Percentiles rank a stretch among this genome's conserved stretches.
phyloP scores from a whole-genome alignment of 2,113 vertebrate genomes.

The Pelecanoides urinatrix region DNA sequence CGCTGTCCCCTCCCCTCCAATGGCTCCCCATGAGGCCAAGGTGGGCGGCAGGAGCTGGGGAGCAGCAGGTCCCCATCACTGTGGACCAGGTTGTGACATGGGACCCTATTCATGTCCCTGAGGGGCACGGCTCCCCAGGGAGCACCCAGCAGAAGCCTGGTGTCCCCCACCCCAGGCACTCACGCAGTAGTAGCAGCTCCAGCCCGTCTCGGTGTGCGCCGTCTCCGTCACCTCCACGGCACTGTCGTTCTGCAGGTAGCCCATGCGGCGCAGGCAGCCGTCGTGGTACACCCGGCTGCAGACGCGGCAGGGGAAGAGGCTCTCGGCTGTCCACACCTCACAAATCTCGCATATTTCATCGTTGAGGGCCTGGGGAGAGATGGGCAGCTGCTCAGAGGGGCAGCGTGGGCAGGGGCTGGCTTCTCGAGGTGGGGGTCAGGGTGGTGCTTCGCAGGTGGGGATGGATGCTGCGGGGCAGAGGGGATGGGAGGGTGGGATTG shows the following conservation, averaged over 20 bases:
- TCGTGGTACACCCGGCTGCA: slow-evolving; percentile 94
- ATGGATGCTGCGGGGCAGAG: background rate
- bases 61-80: background rate
- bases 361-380: slow-evolving; percentile 75
- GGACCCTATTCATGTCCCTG: accelerated
- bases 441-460: background rate
- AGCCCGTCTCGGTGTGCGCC: slow-evolving; percentile 87
- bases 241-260: slow-evolving; percentile 83
- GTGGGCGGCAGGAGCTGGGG: background rate
- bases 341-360: slow-evolving; percentile 97
- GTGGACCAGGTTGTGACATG: background rate
- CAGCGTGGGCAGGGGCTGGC: background rate
- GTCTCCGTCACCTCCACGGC: slow-evolving; percentile 84
- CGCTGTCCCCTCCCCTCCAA: background rate
- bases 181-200: slow-evolving; percentile 98
- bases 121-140: background rate
- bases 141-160: background rate
- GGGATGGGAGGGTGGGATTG: background rate
- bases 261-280: slow-evolving; percentile 92
- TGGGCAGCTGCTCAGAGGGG: background rate
- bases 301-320: slow-evolving; percentile 89
- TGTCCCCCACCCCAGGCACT: slow-evolving; percentile 43
- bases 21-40: background rate
- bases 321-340: slow-evolving; percentile 96
- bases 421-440: background rate